Evolutionary conservation across 2,888 invertebrate species (phyloP).

Genomic region (Pteria penguin): DNA sequence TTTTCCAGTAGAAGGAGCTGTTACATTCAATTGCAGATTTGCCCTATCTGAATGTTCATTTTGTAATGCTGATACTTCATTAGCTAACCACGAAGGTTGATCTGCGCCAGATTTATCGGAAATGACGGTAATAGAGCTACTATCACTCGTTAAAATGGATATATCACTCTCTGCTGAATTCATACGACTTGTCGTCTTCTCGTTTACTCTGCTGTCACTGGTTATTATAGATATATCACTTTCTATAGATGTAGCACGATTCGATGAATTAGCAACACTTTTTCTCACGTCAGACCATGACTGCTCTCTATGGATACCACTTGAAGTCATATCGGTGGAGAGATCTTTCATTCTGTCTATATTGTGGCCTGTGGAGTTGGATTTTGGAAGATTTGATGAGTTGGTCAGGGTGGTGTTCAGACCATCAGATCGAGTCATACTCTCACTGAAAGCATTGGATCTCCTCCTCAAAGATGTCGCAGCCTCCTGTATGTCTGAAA

Average conservation of each 20-base stretch:
- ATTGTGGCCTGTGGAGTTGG: slow-evolving; percentile 16
- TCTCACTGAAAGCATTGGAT: slow-evolving; percentile 12
- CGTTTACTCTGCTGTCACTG: slow-evolving; percentile 82
- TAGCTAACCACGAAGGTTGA: neutral
- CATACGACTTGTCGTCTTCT: neutral
- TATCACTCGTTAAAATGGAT: neutral
- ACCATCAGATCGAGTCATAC: slow-evolving; percentile 10
- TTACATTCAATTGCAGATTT: neutral
- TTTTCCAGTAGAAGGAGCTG: neutral
- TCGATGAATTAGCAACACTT: neutral
- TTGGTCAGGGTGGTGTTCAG: neutral
- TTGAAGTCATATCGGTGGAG: neutral
- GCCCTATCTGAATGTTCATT: neutral
- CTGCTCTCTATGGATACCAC: neutral
- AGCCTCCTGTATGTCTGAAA: neutral
- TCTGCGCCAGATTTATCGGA: neutral
- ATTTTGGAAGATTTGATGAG: slow-evolving; percentile 11
- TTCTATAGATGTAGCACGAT: slow-evolving; percentile 55
- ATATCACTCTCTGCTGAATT: neutral
- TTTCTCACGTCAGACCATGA: slow-evolving; percentile 35
- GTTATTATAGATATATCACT: slow-evolving; percentile 87
- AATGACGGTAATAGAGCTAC: neutral
- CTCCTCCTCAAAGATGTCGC: slow-evolving; percentile 4
- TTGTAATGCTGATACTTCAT: neutral
- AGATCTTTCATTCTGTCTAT: slow-evolving; percentile 12